phyloP scores from a whole-genome alignment of 30 jellyfish, hydroid and myxozoan species.

The Hydractinia symbiolongicarpus region DNA sequence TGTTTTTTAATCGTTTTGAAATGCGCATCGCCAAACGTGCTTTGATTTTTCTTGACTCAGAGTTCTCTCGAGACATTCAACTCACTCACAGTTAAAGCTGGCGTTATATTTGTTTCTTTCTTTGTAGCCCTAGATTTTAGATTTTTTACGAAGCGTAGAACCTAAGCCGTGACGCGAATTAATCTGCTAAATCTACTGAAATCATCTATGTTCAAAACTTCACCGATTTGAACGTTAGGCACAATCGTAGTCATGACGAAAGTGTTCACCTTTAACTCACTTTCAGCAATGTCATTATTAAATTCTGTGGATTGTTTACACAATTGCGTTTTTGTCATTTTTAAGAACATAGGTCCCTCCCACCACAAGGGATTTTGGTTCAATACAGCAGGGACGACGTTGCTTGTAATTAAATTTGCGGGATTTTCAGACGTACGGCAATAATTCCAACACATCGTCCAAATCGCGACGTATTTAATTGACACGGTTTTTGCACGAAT shows the following conservation, averaged over 20 bases:
- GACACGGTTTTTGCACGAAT: slow-evolving; percentile 11
- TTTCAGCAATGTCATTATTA: too few relatives aligned
- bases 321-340: too few relatives aligned
- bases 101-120: neutral
- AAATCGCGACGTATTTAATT: neutral
- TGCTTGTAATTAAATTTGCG: too few relatives aligned
- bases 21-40: neutral
- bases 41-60: neutral
- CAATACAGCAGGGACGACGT: too few relatives aligned
- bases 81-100: neutral
- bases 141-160: neutral
- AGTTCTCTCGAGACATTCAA: neutral
- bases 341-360: too few relatives aligned
- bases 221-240: too few relatives aligned
- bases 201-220: neutral
- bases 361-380: too few relatives aligned
- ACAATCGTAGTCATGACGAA: too few relatives aligned
- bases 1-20: neutral
- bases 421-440: too few relatives aligned
- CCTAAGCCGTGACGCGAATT: neutral
- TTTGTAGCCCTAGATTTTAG: neutral
- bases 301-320: too few relatives aligned
- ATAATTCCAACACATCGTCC: too few relatives aligned
- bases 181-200: neutral
- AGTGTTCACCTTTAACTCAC: too few relatives aligned